phyloP scores from a whole-genome alignment of 2,888 invertebrate genomes.

The Euproctis similis region DNA sequence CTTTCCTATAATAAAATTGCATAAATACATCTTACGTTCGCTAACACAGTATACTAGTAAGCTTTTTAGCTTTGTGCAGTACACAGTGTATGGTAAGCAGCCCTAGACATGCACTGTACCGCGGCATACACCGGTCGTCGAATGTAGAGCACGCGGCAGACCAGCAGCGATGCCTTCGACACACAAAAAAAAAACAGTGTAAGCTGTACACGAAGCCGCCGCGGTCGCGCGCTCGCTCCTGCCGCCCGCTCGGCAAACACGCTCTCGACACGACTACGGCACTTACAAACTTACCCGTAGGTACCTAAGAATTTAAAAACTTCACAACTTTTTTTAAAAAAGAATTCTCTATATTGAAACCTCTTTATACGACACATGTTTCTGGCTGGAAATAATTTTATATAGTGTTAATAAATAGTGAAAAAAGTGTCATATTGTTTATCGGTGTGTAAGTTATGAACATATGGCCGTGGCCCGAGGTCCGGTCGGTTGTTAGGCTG shows the following conservation, averaged over 20 bases:
- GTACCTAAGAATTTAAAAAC: too few relatives aligned
- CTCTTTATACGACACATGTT: too few relatives aligned
- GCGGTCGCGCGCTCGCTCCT: slow-evolving; percentile 54
- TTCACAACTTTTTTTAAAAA: too few relatives aligned
- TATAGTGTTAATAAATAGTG: slow-evolving; percentile 42
- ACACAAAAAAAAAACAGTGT: slow-evolving; percentile 76
- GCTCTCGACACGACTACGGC: slow-evolving; percentile 24
- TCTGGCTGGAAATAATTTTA: slow-evolving; percentile 8
- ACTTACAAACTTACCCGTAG: slow-evolving; percentile 24
- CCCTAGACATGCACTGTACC: slow-evolving; percentile 42
- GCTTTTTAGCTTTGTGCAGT: too few relatives aligned
- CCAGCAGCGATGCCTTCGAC: slow-evolving; percentile 66
- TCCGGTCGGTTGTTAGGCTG: slow-evolving; percentile 45
- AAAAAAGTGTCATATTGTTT: slow-evolving; percentile 52
- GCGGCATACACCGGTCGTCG: slow-evolving; percentile 67
- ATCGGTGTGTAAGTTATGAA: slow-evolving; percentile 58
- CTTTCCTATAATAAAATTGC: too few relatives aligned
- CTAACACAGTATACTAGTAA: too few relatives aligned
- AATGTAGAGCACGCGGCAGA: slow-evolving; percentile 66
- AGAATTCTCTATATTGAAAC: too few relatives aligned
- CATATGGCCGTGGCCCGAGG: slow-evolving; percentile 65
- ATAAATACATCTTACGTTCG: too few relatives aligned
- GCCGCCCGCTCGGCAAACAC: slow-evolving; percentile 25
- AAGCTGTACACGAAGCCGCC: slow-evolving; percentile 59
- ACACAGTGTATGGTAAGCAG: too few relatives aligned